A percentile compares a stretch with the other conserved stretches of the same genome.
Conservation (phyloP, 2,888 invertebrate genomes). For the Craniophora ligustri region DNA sequence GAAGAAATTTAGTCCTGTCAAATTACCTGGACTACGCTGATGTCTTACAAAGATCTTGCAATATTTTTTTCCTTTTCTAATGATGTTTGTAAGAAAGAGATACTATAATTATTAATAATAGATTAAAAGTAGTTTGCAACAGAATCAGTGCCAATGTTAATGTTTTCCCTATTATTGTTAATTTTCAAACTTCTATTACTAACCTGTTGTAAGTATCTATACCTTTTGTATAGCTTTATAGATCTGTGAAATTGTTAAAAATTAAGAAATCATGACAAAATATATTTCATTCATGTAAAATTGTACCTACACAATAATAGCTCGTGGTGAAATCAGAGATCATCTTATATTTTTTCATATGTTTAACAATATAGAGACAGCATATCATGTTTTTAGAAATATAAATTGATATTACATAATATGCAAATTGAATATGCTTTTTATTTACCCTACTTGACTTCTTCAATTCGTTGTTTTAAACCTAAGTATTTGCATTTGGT, state of each 20-base stretch:
- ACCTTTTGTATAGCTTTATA: constrained; percentile 59
- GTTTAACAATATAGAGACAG: constrained; percentile 68
- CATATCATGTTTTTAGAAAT: constrained; percentile 87
- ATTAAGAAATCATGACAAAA: constrained; percentile 76
- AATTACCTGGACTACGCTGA: too few species aligned
- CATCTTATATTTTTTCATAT: constrained; percentile 75
- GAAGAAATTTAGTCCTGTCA: too few species aligned
- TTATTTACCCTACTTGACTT: too few species aligned
- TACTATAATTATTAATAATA: too few species aligned
- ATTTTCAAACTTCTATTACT: constrained; percentile 43
- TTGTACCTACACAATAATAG: constrained; percentile 33
- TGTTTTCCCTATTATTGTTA: constrained; percentile 31
- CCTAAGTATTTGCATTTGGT: too few species aligned
- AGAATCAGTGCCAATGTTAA: too few species aligned
- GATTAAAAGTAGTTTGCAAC: too few species aligned
- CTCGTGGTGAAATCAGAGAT: constrained; percentile 55
- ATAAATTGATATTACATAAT: constrained; percentile 71
- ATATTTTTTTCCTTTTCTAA: too few species aligned
- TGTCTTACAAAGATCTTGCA: too few species aligned
- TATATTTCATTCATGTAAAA: constrained; percentile 44
- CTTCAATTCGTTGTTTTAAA: too few species aligned
- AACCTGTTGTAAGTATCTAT: constrained; percentile 36
- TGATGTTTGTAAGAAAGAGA: too few species aligned
- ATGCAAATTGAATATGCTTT: constrained; percentile 57
- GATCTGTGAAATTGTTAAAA: constrained; percentile 72